These are phyloP conservation scores for Muscidifurax raptorellus DNA, from an alignment of 1,140 invertebrate genomes.

Conservation along the genomic window DNA sequence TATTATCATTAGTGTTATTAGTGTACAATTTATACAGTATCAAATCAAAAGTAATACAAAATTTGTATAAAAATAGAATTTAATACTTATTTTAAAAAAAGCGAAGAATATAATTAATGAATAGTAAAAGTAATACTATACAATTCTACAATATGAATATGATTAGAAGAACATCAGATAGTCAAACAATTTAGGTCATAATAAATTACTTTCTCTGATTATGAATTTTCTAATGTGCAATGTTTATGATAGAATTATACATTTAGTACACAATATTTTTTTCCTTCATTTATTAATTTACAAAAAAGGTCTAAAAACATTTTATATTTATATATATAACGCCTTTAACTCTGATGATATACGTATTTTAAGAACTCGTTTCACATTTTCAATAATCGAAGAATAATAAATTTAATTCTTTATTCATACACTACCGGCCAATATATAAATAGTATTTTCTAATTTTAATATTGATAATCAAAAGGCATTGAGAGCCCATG, in stretches of 20 bases:
- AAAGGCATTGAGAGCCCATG: too few relatives aligned
- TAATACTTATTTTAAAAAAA: constrained; percentile 5
- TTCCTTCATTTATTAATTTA: not conserved
- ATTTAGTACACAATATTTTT: not conserved
- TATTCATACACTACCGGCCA: too few relatives aligned
- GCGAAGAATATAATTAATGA: too few relatives aligned
- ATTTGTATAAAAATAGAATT: constrained; percentile 19
- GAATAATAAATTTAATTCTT: too few relatives aligned
- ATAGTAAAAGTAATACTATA: too few relatives aligned
- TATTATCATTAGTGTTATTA: not conserved
- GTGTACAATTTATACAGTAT: not conserved
- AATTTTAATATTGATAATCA: too few relatives aligned
- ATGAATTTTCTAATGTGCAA: not conserved
- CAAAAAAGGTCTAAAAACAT: not conserved
- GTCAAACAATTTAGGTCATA: not conserved
- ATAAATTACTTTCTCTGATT: not conserved
- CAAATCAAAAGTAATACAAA: constrained; percentile 11
- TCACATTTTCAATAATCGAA: too few relatives aligned
- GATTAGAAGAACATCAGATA: not conserved
- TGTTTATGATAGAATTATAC: not conserved
- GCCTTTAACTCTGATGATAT: not conserved
- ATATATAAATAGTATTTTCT: too few relatives aligned
- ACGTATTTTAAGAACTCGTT: too few relatives aligned
- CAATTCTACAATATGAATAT: not conserved
- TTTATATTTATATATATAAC: not conserved